Evolutionary conservation across 1,140 invertebrate species (phyloP).

Genomic region (Trachymyrmex septentrionalis): DNA sequence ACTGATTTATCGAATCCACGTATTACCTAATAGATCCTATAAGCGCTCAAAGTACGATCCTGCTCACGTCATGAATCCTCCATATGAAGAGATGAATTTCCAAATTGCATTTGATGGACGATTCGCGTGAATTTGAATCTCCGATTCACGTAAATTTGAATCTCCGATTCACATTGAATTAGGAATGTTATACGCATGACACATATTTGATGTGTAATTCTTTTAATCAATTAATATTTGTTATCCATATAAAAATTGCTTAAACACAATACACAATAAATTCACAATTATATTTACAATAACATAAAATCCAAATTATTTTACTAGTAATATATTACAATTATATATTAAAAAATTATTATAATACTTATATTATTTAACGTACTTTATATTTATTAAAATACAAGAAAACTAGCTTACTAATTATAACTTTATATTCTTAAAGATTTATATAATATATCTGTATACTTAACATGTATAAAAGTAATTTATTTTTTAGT

Average conservation of each 20-base stretch:
- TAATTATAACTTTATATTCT: slow-evolving; percentile 8
- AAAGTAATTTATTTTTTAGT: neutral
- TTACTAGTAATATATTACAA: slow-evolving; percentile 6
- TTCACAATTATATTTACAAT: neutral
- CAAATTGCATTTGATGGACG: slow-evolving; percentile 37
- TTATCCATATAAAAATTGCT: neutral
- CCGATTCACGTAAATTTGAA: slow-evolving; percentile 13
- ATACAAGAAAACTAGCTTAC: neutral
- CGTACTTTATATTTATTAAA: neutral
- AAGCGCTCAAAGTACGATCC: slow-evolving; percentile 56
- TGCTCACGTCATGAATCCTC: slow-evolving; percentile 25
- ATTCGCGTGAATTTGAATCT: slow-evolving; percentile 19
- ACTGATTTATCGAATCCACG: slow-evolving; percentile 68
- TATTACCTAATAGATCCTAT: slow-evolving; percentile 60
- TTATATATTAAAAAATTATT: too few species aligned
- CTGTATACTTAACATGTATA: neutral
- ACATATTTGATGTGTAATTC: neutral
- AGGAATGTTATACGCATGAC: neutral
- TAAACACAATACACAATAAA: neutral
- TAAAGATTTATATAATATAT: neutral
- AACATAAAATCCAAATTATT: neutral
- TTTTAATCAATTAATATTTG: neutral
- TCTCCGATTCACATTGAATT: slow-evolving; percentile 30
- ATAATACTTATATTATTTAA: neutral
- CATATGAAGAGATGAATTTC: slow-evolving; percentile 51